Evolutionary conservation across 2,888 invertebrate genomes (phyloP), one percentile per base, ranked within the genome.

Genomic region (Perizoma affinitatum): DNA sequence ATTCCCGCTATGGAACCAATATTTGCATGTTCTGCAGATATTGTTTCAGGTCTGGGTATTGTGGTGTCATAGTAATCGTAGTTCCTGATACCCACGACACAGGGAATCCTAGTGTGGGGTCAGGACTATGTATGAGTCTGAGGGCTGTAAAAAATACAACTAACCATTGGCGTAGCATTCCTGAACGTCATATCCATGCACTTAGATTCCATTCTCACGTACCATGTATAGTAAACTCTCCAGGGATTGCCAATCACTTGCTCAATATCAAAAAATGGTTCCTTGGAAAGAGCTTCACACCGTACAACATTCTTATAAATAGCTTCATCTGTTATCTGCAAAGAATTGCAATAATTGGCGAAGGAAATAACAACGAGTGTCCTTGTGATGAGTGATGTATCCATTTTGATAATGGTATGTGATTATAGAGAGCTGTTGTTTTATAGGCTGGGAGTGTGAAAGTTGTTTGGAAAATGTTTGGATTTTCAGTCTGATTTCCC

Each of bases 151-250:
- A 9, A 11, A 52, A 53, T n/a, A 9, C 9, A 48, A 71, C 80
- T 72, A 49, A 88, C 89, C 76, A 22, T 36, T 0, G 65, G 59
- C 1, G 86, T 83, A 36, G 81, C 83, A 50, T 82, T 83, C 57
- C 70, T 82, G 54, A 85, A 85, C 3, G 57, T 68, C 66, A 90
- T 75, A 68, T 88, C 86, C 56, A 89, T 44, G 49, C 90, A 90
- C 53, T 76, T 79, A 0, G 66, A 49, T 0, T 75, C 75, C 61
- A 86, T 34, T 3, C 79, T 76, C 70, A 85, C 72, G 44, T 87
- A 84, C 89, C 89, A 90, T 0, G 84, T 74, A 36, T 85, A 84
- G 55, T 86, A 87, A 8, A 88, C 79, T 43, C 85, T 72, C 90
- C 90, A 90, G 0, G 81, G 72, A 33, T 70, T 75, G 0, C 83